Evolutionary conservation across 1,140 invertebrate species (phyloP), one percentile per base, ranked within the genome.

Genomic region (Trissolcus basalis): DNA sequence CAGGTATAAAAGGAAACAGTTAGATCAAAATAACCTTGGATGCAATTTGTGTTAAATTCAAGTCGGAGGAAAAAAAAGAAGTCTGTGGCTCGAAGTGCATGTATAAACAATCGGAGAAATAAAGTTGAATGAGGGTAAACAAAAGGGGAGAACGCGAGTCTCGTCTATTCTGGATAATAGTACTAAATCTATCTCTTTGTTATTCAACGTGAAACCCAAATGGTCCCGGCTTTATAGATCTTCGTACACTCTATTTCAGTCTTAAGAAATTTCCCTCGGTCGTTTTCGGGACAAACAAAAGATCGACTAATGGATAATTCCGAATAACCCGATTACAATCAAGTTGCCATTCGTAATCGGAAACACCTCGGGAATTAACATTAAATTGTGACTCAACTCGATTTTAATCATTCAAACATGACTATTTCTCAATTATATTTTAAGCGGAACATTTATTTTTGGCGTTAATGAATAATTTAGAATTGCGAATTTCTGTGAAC

Each of bases 241-340:
- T 48, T 13, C 10, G 45, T 60, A 60, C 44, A 65, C 55, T 65
- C 70, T 73, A 67, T 50, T 65, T 67, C 51, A 72, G 49, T 51
- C 63, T 53, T 41, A 35, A 58, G 67, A 65, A 72, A 72, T 72
- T 72, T 72, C 43, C 54, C 60, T 59, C 14, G 39, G 47, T 59
- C 60, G 51, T 48, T 64, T 72, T 72, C 68, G 64, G 55, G 59
- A 61, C 74, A 71, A 77, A 72, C 68, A 68, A 77, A 77, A 72
- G 68, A 58, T 68, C 58, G 58, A 68, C 60, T 64, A 68, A 68
- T 68, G 58, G 58, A 68, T 77, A 69, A 70, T 65, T 59, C 60
- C 47, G 51, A 32, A 58, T 69, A 70, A 69, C 59, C 55, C 60
- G 70, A 78, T 73, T 78, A 71, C 64, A 69, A 67, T 27, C 35